Evolutionary conservation across 2,888 invertebrate species (phyloP).

Genomic region (Himalopsyche kuldschensis): DNA sequence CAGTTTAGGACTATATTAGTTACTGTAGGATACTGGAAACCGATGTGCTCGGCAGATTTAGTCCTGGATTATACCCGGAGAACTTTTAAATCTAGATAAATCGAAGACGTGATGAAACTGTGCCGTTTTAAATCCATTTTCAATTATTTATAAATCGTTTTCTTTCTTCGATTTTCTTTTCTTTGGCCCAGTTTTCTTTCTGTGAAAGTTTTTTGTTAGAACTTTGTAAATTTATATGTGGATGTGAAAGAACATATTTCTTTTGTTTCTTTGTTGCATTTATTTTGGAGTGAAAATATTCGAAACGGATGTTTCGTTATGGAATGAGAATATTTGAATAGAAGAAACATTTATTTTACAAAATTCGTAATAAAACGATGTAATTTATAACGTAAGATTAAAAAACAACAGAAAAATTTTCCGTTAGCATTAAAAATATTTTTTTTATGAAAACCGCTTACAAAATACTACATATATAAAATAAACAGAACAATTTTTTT

Average conservation of each 20-base stretch:
- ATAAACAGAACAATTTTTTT: too few species aligned
- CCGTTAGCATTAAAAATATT: too few species aligned
- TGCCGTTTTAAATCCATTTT: neutral
- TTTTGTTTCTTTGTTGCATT: neutral
- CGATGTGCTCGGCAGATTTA: neutral
- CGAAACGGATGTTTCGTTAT: too few species aligned
- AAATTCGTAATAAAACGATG: too few species aligned
- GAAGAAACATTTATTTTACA: too few species aligned
- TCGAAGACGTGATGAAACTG: neutral
- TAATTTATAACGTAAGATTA: too few species aligned
- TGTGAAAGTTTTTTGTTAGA: neutral
- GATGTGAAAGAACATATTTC: neutral
- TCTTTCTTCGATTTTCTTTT: neutral
- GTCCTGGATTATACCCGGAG: neutral
- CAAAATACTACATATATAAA: too few species aligned
- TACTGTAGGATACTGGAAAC: neutral
- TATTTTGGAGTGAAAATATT: neutral
- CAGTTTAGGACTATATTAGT: constrained; percentile 32
- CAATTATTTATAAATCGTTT: neutral
- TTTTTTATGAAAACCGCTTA: too few species aligned
- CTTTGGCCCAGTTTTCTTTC: neutral
- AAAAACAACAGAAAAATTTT: too few species aligned
- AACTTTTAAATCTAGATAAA: neutral
- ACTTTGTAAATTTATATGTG: neutral
- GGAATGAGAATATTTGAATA: too few species aligned